Evolutionary conservation across 2,888 invertebrate species (phyloP).

Genomic region (Aleiodes leptofemur): DNA sequence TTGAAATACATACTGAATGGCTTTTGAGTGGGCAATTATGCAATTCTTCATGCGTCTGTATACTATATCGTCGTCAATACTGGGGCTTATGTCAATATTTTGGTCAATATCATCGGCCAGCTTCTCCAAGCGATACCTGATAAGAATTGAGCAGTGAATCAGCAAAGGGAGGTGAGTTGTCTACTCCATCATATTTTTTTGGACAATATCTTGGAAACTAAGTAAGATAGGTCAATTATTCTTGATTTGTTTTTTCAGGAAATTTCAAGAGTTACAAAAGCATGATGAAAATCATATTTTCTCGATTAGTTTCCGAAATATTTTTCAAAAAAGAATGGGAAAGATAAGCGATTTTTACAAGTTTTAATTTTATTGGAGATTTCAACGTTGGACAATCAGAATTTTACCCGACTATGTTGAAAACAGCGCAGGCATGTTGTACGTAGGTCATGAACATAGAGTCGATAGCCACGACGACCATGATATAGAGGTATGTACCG

Average conservation of each 20-base stretch:
- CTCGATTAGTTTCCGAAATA: too few species aligned
- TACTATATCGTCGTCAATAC: slow-evolving; percentile 48
- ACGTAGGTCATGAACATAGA: slow-evolving; percentile 53
- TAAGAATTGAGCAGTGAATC: slow-evolving; percentile 27
- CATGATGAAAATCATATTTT: too few species aligned
- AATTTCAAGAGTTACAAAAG: too few species aligned
- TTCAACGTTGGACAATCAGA: neutral
- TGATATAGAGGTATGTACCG: slow-evolving; percentile 54
- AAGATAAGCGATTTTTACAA: too few species aligned
- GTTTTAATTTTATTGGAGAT: neutral
- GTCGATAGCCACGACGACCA: slow-evolving; percentile 54
- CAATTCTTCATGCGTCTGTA: slow-evolving; percentile 56
- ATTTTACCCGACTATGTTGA: slow-evolving; percentile 56
- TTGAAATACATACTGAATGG: slow-evolving; percentile 45
- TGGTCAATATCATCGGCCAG: slow-evolving; percentile 52
- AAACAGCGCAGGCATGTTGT: slow-evolving; percentile 56
- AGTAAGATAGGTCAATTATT: neutral
- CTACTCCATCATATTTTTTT: too few species aligned
- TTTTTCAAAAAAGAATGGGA: too few species aligned
- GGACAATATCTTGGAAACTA: too few species aligned
- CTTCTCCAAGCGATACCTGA: slow-evolving; percentile 57
- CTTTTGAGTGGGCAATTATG: slow-evolving; percentile 53
- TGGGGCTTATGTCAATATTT: slow-evolving; percentile 51
- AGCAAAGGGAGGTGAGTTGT: too few species aligned
- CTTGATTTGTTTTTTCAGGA: neutral